A percentile compares a stretch with the other conserved stretches of the same genome.
These are phyloP conservation scores for Sinocyclocheilus rhinocerous DNA, from an alignment of 2,113 vertebrate genomes.

Conservation along the genomic window DNA sequence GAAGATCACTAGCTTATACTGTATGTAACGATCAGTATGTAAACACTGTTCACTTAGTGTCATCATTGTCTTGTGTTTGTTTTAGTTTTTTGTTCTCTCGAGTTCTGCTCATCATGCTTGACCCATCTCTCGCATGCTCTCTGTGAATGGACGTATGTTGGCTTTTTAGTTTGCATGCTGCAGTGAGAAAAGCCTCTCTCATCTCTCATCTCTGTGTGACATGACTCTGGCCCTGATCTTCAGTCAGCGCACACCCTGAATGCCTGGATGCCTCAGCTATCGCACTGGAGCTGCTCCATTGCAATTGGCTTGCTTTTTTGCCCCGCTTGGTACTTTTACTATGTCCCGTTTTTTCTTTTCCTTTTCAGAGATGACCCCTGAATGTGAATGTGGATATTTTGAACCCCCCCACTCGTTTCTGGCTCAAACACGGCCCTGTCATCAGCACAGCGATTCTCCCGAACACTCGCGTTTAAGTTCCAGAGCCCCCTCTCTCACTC, in stretches of 20 bases:
- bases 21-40: too few species aligned
- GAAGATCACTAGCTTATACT: neutral
- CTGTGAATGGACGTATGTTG: too few species aligned
- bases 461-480: neutral
- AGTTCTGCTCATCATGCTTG: conserved; percentile 40
- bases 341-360: conserved; percentile 60
- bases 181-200: conserved; percentile 64
- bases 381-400: conserved; percentile 57
- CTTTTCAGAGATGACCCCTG: conserved; percentile 47
- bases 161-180: conserved; percentile 63
- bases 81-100: conserved; percentile 48
- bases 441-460: conserved; percentile 69
- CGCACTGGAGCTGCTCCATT: conserved; percentile 74
- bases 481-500: conserved; percentile 21
- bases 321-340: conserved; percentile 64
- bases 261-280: conserved; percentile 74
- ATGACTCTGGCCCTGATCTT: conserved; percentile 78
- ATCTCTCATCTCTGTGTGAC: conserved; percentile 71
- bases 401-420: conserved; percentile 48
- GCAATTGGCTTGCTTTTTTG: conserved; percentile 77
- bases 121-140: conserved; percentile 66
- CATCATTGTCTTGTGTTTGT: conserved; percentile 67
- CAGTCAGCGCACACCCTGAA: conserved; percentile 76
- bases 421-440: conserved; percentile 78
- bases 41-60: conserved; percentile 69